Conservation (phyloP, 2,888 invertebrate species). For the Melipona bicolor region DNA sequence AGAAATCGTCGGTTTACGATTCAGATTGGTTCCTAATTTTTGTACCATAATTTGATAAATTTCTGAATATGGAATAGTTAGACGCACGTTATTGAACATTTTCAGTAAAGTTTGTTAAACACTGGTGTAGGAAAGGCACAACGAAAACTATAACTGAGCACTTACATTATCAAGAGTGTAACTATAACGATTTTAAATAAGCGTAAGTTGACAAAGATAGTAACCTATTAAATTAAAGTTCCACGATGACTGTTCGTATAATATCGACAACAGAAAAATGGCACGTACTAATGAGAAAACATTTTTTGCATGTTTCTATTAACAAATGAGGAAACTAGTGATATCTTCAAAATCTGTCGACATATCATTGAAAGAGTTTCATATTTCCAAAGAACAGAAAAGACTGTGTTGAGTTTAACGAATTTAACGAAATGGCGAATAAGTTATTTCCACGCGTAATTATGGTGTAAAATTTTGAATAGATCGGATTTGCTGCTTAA, state of each 20-base stretch:
- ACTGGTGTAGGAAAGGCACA: constrained; percentile 17
- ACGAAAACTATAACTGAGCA: constrained; percentile 43
- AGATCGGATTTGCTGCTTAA: constrained; percentile 32
- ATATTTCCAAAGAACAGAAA: constrained; percentile 62
- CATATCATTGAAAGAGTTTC: constrained; percentile 6
- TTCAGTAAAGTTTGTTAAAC: background rate
- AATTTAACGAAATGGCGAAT: constrained; percentile 39
- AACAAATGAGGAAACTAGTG: background rate
- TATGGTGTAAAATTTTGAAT: constrained; percentile 17
- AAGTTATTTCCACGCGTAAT: constrained; percentile 20
- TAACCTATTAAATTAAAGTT: background rate
- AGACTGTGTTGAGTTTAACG: constrained; percentile 46
- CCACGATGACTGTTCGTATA: background rate
- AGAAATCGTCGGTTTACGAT: no score
- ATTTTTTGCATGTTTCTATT: constrained; percentile 6
- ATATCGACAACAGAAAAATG: background rate
- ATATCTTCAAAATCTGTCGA: constrained; percentile 10
- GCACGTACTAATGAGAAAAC: background rate
- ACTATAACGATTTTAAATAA: constrained; percentile 24
- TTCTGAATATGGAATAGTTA: background rate
- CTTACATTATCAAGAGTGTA: constrained; percentile 39
- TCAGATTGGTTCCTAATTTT: background rate
- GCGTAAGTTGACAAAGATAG: background rate
- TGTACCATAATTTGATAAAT: background rate
- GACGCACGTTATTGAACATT: background rate